Evolutionary conservation across 2,797 vertebrate genomes (phyloP).

Genomic region (Hirundo rustica): DNA sequence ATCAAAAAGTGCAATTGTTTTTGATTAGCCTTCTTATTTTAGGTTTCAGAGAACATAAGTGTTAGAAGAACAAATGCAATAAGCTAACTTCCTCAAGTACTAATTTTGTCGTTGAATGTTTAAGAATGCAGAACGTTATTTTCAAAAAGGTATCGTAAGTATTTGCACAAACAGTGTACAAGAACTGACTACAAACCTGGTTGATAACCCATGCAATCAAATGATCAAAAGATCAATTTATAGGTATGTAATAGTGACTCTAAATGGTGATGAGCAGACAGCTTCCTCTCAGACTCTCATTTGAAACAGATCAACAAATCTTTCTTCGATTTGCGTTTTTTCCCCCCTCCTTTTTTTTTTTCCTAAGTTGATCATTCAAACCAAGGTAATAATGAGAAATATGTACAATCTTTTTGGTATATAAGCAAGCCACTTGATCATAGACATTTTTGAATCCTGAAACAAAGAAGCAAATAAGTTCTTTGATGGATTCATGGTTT

Average conservation of each 20-base stretch:
- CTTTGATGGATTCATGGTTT: not conserved
- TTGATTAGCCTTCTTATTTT: not conserved
- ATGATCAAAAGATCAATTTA: not conserved
- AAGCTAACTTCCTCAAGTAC: not conserved
- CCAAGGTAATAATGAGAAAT: not conserved
- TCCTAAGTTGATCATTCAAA: not conserved
- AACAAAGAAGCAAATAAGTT: not conserved
- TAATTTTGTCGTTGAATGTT: not conserved
- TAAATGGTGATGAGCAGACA: not conserved
- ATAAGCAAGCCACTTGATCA: not conserved
- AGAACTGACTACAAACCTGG: not conserved
- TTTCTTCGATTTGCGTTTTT: not conserved
- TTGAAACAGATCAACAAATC: not conserved
- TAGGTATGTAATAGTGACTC: not conserved
- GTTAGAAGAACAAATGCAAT: not conserved
- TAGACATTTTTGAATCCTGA: not conserved
- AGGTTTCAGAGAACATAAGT: not conserved
- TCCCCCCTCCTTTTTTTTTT: not conserved
- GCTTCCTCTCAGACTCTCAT: not conserved
- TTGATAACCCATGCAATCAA: not conserved
- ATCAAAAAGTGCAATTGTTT: not conserved
- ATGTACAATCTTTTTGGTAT: not conserved
- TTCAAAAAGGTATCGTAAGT: not conserved
- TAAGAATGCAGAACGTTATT: not conserved
- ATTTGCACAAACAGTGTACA: not conserved